Evolutionary conservation across 2,888 invertebrate species (phyloP).

Genomic region (Synanthedon andrenaeformis): DNA sequence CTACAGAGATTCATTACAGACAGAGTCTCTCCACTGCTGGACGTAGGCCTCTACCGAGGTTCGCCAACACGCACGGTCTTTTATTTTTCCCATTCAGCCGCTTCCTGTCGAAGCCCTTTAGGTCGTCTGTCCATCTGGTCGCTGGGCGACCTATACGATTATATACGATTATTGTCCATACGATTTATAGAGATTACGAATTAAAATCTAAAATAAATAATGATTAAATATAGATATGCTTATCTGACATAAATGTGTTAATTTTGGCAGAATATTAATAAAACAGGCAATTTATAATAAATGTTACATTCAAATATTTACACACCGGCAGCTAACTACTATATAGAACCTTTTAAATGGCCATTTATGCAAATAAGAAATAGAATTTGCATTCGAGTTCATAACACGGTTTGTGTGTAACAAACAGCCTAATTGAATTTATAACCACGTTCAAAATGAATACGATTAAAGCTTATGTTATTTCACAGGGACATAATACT

Average conservation of each 20-base stretch:
- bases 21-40: too few relatives aligned
- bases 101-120: too few relatives aligned
- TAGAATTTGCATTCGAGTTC: conserved; percentile 41
- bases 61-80: too few relatives aligned
- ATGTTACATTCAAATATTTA: neutral
- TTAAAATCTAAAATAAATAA: neutral
- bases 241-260: neutral
- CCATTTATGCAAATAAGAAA: conserved; percentile 48
- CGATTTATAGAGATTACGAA: neutral
- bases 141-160: too few relatives aligned
- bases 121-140: too few relatives aligned
- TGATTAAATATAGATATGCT: too few relatives aligned
- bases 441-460: conserved; percentile 63
- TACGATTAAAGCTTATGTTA: conserved; percentile 33
- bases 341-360: conserved; percentile 35
- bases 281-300: neutral
- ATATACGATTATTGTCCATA: too few relatives aligned
- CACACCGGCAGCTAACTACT: neutral
- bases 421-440: conserved; percentile 61
- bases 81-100: too few relatives aligned
- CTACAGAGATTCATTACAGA: too few relatives aligned
- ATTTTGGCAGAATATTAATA: neutral
- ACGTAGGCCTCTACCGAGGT: too few relatives aligned
- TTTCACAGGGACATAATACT: too few relatives aligned
- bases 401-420: conserved; percentile 24